Percentiles rank a stretch among this genome's conserved stretches.
Conservation (phyloP, 30 jellyfish, hydroid and myxozoan genomes). For the Pelagia noctiluca region DNA sequence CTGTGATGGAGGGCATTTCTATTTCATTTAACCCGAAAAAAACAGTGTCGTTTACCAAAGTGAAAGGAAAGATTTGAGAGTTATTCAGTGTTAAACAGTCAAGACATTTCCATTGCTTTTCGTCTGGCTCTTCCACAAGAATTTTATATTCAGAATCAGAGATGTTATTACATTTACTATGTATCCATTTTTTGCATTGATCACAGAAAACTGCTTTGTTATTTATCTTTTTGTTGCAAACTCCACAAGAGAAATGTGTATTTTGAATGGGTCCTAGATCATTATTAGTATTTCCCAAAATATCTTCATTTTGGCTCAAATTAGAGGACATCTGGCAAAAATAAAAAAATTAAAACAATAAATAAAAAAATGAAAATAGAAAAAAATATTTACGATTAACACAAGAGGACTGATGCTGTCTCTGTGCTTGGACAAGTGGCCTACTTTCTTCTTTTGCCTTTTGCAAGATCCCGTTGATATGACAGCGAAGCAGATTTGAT, state of each 20-base stretch:
- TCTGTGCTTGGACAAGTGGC: conserved; percentile 9
- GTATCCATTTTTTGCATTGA: conserved; percentile 16
- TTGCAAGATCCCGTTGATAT: conserved; percentile 1
- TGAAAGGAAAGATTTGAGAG: conserved; percentile 9
- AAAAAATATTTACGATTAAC: not conserved
- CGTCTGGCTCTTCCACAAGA: conserved; percentile 2
- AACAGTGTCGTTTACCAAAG: conserved; percentile 6
- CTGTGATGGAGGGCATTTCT: conserved; percentile 15
- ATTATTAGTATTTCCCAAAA: not conserved
- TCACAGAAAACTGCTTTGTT: conserved; percentile 6
- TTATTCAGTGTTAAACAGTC: not conserved
- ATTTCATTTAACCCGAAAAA: not conserved
- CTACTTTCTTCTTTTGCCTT: conserved; percentile 1
- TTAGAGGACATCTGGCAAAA: conserved; percentile 2
- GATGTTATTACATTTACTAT: conserved; percentile 8
- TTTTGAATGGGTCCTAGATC: conserved; percentile 1
- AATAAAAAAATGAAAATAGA: not conserved
- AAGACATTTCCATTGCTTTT: conserved; percentile 20
- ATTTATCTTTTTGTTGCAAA: not conserved
- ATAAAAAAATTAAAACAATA: not conserved
- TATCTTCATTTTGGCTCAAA: not conserved
- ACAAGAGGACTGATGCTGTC: conserved; percentile 1
- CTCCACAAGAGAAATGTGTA: conserved; percentile 5
- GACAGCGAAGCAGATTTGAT: conserved; percentile 6
- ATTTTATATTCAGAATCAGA: conserved; percentile 6